These are phyloP conservation scores for Bostrychus sinensis DNA, from an alignment of 2,113 vertebrate genomes.

Conservation along the genomic window DNA sequence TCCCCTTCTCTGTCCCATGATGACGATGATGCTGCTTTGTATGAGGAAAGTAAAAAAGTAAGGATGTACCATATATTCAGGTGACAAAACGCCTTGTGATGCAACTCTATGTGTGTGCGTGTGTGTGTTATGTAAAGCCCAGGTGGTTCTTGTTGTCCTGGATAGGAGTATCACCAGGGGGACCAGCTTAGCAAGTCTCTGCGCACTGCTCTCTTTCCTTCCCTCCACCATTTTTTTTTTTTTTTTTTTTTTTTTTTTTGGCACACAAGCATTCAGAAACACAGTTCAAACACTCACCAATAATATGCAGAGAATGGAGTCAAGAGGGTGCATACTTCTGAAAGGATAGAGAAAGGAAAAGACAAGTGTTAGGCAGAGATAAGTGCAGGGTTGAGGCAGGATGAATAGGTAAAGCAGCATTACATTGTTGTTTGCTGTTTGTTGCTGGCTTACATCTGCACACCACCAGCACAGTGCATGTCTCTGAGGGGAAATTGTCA, in stretches of 20 bases:
- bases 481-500: slow-evolving; percentile 44
- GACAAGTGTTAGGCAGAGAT: neutral
- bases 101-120: slow-evolving; percentile 16
- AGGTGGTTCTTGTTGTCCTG: slow-evolving; percentile 70
- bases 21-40: slow-evolving; percentile 1
- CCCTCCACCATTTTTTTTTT: neutral
- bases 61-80: slow-evolving; percentile 26
- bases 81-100: slow-evolving; percentile 30
- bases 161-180: slow-evolving; percentile 65
- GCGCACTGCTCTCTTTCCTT: slow-evolving; percentile 20
- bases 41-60: slow-evolving; percentile 29
- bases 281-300: neutral
- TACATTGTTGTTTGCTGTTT: too few relatives aligned
- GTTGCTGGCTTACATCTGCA: slow-evolving; percentile 26
- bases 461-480: slow-evolving; percentile 20
- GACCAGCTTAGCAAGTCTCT: slow-evolving; percentile 54
- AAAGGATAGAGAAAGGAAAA: slow-evolving; percentile 10
- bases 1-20: neutral
- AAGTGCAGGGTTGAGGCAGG: slow-evolving; percentile 8
- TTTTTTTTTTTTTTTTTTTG: slow-evolving; percentile 4
- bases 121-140: slow-evolving; percentile 60
- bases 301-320: neutral
- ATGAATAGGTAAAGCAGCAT: neutral
- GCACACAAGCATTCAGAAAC: slow-evolving; percentile 9
- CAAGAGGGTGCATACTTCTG: neutral